Conservation (phyloP, 2,113 vertebrate genomes). For the Eolophus roseicapilla region DNA sequence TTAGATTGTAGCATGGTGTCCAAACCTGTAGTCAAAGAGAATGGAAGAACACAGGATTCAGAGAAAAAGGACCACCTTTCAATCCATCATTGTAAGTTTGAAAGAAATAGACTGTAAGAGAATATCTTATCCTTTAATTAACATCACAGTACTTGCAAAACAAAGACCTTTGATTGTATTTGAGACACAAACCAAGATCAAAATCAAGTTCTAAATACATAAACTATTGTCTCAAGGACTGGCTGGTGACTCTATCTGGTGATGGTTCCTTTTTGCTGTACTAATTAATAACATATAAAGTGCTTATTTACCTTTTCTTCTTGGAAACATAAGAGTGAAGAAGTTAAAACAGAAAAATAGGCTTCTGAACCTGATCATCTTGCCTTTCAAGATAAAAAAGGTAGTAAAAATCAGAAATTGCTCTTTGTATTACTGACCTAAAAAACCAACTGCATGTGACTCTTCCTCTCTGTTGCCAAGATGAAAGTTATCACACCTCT, state of each 20-base stretch:
- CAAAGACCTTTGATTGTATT: not conserved
- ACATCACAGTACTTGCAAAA: not conserved
- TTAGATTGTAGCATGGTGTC: not conserved
- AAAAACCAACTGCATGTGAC: not conserved
- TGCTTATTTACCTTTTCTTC: not conserved
- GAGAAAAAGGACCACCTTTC: not conserved
- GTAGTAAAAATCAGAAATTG: not conserved
- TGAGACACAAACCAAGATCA: not conserved
- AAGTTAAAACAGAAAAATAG: not conserved
- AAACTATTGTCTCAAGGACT: not conserved
- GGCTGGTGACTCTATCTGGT: not conserved
- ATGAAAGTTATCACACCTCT: not conserved
- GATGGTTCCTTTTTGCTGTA: not conserved
- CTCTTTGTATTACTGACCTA: not conserved
- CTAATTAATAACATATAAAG: not conserved
- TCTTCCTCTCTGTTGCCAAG: not conserved
- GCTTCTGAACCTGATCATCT: not conserved
- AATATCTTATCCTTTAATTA: not conserved
- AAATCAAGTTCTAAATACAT: not conserved
- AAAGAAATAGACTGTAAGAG: not conserved
- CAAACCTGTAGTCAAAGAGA: not conserved
- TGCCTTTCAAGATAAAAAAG: not conserved
- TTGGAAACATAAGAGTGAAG: not conserved
- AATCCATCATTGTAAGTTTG: rapidly evolving
- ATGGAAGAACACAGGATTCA: not conserved